Evolutionary conservation across 2,888 invertebrate species (phyloP).

Genomic region (Formica aserva): DNA sequence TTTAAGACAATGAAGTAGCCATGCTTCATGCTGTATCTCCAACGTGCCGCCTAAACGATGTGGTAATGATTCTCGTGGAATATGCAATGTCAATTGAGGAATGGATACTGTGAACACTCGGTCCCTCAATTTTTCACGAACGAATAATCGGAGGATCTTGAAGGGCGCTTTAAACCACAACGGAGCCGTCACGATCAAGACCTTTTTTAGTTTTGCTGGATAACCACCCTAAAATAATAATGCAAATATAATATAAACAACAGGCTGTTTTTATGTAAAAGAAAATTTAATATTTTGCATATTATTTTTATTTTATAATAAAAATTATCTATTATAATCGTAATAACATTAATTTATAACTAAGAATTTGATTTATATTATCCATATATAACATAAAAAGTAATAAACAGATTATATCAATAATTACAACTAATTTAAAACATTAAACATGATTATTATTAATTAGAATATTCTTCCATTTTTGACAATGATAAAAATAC

Average conservation of each 20-base stretch:
- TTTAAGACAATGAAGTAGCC: conserved; percentile 92
- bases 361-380: background rate
- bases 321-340: background rate
- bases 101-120: conserved; percentile 97
- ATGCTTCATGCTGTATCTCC: conserved; percentile 95
- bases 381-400: background rate
- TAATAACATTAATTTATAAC: background rate
- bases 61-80: conserved; percentile 96
- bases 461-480: background rate
- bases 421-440: background rate
- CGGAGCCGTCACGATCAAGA: conserved; percentile 98
- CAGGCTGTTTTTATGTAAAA: background rate
- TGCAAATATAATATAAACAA: conserved; percentile 7
- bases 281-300: background rate
- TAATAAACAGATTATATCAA: background rate
- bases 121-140: conserved; percentile 97
- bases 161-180: conserved; percentile 99
- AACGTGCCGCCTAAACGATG: conserved; percentile 95
- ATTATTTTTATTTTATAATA: background rate
- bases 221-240: conserved; percentile 94
- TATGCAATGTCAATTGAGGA: conserved; percentile 95
- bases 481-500: background rate
- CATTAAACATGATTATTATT: background rate
- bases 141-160: conserved; percentile 97
- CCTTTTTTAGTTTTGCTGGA: conserved; percentile 98